Base-by-base conservation (phyloP, 2,888 invertebrate species). In the Sesia bembeciformis region DNA sequence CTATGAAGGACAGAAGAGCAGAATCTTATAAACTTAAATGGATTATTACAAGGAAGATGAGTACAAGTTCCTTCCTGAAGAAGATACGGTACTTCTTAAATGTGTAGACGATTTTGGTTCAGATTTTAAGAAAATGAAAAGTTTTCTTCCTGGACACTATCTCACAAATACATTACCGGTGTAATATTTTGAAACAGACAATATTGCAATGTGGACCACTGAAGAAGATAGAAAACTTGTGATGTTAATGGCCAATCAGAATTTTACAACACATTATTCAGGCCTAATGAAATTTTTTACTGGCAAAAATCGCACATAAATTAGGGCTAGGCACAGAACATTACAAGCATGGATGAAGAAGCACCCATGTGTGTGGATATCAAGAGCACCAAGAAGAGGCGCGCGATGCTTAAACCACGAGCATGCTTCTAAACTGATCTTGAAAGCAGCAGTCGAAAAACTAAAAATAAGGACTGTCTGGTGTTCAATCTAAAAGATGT, bases 1-100 rank as follows among this genome's bases (percentile, higher is more conserved):
- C 66, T 0, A 59, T 75, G 67, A 74, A 85, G 41, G 49, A 66
- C 6, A 56, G 66, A 38, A 57, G 94, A 96, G 64, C 83, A 90
- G 53, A 88, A 90, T 52, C 81, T 97, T 3, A 69, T 89, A 43
- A 84, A 91, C 54, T 76, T 94, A 2, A 2, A 91, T 97, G 0
- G 90, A 93, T n/a, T 82, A 81, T 58, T 91, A 92, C 60, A 91
- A 86, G 59, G 85, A 93, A 55, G 94, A 93, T 23, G 84, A 91
- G 57, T 91, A 91, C 0, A 81, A 91, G 59, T 95, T 95, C 68
- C 87, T 92, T 0, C 76, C 85, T 1, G 92, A 91, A 56, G 95
- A 95, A 76, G 94, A 95, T 72, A 74, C 91, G 5, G 85, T 92
- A 2, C 78, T 95, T 39, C 68, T 92, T n/a, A 88, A 92, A 5